Percentiles rank a stretch among this genome's conserved stretches.
Conservation (phyloP, 2,113 vertebrate genomes). For the Sialia sialis region DNA sequence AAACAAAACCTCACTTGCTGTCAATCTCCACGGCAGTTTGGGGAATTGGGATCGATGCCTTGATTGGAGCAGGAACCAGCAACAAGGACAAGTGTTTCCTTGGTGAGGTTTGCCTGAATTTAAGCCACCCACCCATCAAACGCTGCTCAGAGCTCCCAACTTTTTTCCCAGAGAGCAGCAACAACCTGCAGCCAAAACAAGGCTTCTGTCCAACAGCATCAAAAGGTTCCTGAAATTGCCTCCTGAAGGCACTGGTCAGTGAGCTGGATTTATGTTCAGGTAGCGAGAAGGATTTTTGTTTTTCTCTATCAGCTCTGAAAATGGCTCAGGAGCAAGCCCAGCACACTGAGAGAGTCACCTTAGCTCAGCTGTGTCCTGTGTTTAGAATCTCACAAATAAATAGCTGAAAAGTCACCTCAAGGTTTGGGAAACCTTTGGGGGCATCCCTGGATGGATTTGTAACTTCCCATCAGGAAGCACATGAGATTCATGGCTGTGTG, state of each 20-base stretch:
- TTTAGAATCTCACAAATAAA: background rate
- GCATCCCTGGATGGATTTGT: background rate
- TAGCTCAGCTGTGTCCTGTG: background rate
- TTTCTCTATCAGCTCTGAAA: background rate
- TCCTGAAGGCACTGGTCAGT: background rate
- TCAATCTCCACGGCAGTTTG: rapidly evolving
- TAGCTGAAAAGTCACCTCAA: background rate
- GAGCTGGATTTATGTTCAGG: background rate
- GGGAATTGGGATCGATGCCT: background rate
- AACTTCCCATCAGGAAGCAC: background rate
- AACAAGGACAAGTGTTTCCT: background rate
- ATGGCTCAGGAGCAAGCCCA: background rate
- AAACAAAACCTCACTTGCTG: background rate
- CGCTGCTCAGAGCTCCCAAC: background rate
- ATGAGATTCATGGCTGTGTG: background rate
- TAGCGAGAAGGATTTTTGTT: background rate
- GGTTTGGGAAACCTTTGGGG: background rate
- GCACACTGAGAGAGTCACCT: background rate
- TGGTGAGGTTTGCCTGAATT: background rate
- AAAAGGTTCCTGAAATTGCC: background rate
- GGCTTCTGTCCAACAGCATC: background rate
- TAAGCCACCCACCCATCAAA: background rate
- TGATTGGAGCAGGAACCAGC: background rate
- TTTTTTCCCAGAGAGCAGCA: background rate
- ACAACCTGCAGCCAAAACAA: background rate